phyloP scores from a whole-genome alignment of 2,888 invertebrate species.

The Microdon myrmicae region DNA sequence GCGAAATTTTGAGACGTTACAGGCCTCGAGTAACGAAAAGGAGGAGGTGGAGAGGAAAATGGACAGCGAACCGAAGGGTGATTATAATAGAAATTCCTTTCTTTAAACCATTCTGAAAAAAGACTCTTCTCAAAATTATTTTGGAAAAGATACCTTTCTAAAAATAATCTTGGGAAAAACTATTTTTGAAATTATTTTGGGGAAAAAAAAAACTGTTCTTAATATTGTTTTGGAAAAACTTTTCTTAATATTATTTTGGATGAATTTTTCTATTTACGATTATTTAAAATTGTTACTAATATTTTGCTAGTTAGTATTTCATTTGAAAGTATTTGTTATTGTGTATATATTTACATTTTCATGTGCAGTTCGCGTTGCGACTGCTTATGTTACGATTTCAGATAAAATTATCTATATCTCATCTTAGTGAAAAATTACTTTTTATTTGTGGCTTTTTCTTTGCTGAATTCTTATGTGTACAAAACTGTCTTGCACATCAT shows the following conservation, averaged over 20 bases:
- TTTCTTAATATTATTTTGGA: slow-evolving; percentile 11
- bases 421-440: slow-evolving; percentile 4
- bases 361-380: slow-evolving; percentile 25
- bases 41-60: no score
- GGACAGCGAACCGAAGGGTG: no score
- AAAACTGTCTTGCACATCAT: slow-evolving; percentile 98
- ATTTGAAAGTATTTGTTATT: slow-evolving; percentile 17
- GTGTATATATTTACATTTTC: slow-evolving; percentile 18
- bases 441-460: slow-evolving; percentile 94
- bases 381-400: slow-evolving; percentile 23
- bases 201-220: no score
- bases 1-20: no score
- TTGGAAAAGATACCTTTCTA: no score
- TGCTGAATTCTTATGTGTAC: slow-evolving; percentile 99
- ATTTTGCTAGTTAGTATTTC: slow-evolving; percentile 18
- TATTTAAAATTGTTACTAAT: slow-evolving; percentile 22
- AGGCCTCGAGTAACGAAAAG: no score
- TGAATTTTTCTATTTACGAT: slow-evolving; percentile 24
- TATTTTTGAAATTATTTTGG: no score
- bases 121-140: no score
- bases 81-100: no score
- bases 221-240: no score
- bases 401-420: slow-evolving; percentile 25
- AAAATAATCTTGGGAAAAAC: no score
- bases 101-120: no score